Evolutionary conservation across 2,797 vertebrate species (phyloP).

Genomic region (Botia almorhae): DNA sequence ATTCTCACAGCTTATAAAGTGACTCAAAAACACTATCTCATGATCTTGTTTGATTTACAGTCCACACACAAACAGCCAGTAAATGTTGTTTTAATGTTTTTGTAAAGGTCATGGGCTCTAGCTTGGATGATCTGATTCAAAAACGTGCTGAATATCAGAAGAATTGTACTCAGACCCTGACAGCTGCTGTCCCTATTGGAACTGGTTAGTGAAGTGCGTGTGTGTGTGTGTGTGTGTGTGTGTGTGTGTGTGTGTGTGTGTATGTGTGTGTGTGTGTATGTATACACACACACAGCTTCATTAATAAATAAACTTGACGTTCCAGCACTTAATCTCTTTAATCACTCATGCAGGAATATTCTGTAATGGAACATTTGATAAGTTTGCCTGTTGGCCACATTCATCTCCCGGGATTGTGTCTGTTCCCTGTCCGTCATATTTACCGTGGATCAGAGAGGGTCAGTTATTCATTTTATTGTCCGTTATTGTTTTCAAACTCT

Average conservation of each 20-base stretch:
- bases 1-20: not conserved
- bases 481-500: not conserved
- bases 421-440: slow-evolving; percentile 88
- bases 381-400: slow-evolving; percentile 90
- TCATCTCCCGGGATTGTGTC: slow-evolving; percentile 90
- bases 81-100: slow-evolving; percentile 6
- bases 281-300: not conserved
- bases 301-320: not conserved
- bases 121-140: slow-evolving; percentile 81
- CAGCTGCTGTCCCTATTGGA: slow-evolving; percentile 44
- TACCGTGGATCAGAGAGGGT: slow-evolving; percentile 84
- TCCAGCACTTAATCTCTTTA: not conserved
- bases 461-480: not conserved
- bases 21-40: not conserved
- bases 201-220: slow-evolving; percentile 77
- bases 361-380: slow-evolving; percentile 90
- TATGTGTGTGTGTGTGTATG: no score
- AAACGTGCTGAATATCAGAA: slow-evolving; percentile 85
- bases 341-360: slow-evolving; percentile 74
- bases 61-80: not conserved
- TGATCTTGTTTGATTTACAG: not conserved
- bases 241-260: no score
- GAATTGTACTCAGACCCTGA: slow-evolving; percentile 82
- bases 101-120: slow-evolving; percentile 76
- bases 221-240: no score